Percentiles rank a stretch among this genome's conserved stretches.
phyloP scores from a whole-genome alignment of 2,113 vertebrate genomes.

The Ptychochromis oligacanthus region DNA sequence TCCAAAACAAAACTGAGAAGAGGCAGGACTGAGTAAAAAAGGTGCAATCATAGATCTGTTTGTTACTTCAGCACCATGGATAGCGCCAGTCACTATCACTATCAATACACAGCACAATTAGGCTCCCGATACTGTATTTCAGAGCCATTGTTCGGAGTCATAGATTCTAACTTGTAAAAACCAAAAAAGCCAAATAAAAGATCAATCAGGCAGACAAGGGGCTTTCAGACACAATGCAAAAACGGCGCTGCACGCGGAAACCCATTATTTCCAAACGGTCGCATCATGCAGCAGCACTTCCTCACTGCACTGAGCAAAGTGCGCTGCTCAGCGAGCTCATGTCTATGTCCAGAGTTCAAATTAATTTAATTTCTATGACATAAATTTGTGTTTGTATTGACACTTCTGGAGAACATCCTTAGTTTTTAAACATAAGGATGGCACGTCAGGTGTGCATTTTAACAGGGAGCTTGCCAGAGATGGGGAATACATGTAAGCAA shows the following conservation, averaged over 20 bases:
- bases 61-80: not conserved
- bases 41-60: not conserved
- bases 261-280: not conserved
- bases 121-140: not conserved
- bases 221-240: not conserved
- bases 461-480: not conserved
- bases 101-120: not conserved
- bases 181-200: not conserved
- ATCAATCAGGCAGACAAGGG: not conserved
- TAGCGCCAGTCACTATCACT: not conserved
- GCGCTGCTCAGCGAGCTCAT: not conserved
- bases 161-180: not conserved
- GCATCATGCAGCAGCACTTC: not conserved
- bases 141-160: not conserved
- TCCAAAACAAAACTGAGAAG: not conserved
- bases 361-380: not conserved
- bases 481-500: accelerated
- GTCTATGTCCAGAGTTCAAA: not conserved
- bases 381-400: not conserved
- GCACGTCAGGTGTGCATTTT: not conserved
- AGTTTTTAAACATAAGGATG: not conserved
- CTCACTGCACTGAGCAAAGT: not conserved
- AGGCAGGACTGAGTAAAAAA: not conserved
- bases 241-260: not conserved
- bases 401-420: too few species aligned